phyloP scores from a whole-genome alignment of 2,888 invertebrate species.

The Sceliomorpha sp. region DNA sequence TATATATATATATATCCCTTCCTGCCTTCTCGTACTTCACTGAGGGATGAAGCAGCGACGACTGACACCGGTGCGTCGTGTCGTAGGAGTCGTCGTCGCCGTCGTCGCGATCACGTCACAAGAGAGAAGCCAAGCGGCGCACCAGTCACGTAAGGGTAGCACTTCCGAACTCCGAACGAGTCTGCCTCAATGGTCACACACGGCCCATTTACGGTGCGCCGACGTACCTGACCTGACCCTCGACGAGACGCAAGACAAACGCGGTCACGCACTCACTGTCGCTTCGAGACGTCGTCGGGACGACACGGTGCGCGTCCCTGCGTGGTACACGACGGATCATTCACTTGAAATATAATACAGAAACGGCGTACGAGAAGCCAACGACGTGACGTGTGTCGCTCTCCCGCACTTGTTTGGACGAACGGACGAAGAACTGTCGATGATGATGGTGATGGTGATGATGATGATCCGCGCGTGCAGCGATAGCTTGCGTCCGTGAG shows the following conservation, averaged over 20 bases:
- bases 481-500: conserved; percentile 23
- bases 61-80: background rate
- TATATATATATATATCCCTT: too few species aligned
- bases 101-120: conserved; percentile 41
- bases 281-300: background rate
- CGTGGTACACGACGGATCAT: conserved; percentile 11
- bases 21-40: too few species aligned
- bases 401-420: conserved; percentile 16
- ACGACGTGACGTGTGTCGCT: background rate
- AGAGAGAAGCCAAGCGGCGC: conserved; percentile 7
- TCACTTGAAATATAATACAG: too few species aligned
- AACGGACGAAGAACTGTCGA: too few species aligned
- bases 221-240: conserved; percentile 36
- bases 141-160: conserved; percentile 10
- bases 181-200: conserved; percentile 38
- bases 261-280: conserved; percentile 46
- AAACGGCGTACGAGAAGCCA: too few species aligned
- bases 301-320: conserved; percentile 14
- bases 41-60: background rate
- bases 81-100: background rate
- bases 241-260: conserved; percentile 23
- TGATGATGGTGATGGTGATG: too few species aligned
- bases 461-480: conserved; percentile 23
- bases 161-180: conserved; percentile 41
- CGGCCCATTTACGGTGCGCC: conserved; percentile 41